Percentiles rank a stretch among this genome's conserved stretches.
Conservation (phyloP, 2,888 invertebrate species). For the Punctoribates punctum region DNA sequence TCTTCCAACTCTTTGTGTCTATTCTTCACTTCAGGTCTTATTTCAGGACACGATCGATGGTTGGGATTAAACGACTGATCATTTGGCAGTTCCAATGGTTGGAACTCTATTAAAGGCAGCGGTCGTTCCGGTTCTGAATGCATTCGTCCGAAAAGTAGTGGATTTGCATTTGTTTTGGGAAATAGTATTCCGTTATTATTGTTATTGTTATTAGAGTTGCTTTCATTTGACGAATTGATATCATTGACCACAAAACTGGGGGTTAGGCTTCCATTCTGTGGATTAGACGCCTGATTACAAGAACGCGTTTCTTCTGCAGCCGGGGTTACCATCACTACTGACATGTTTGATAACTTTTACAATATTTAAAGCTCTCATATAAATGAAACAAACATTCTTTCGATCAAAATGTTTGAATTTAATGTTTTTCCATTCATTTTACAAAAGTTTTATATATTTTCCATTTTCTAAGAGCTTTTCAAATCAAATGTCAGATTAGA, state of each 20-base stretch:
- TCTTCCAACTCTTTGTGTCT: slow-evolving; percentile 33
- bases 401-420: no score
- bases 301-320: slow-evolving; percentile 46
- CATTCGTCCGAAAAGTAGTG: slow-evolving; percentile 48
- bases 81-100: slow-evolving; percentile 45
- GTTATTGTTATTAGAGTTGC: background rate
- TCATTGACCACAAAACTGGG: slow-evolving; percentile 46
- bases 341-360: slow-evolving; percentile 44
- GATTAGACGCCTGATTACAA: slow-evolving; percentile 31
- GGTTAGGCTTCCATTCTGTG: slow-evolving; percentile 28
- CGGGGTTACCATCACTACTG: slow-evolving; percentile 50
- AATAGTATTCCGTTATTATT: background rate
- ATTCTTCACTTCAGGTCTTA: slow-evolving; percentile 44
- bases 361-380: background rate
- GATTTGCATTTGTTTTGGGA: slow-evolving; percentile 39
- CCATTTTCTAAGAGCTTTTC: background rate
- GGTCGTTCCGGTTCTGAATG: slow-evolving; percentile 49
- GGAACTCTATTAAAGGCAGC: slow-evolving; percentile 47
- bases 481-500: background rate
- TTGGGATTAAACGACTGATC: slow-evolving; percentile 45
- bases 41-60: slow-evolving; percentile 49
- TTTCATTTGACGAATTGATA: slow-evolving; percentile 41
- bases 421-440: no score
- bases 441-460: no score
- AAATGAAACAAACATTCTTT: slow-evolving; percentile 2